Conservation (phyloP, 1,140 invertebrate genomes). For the Helicoverpa armigera region DNA sequence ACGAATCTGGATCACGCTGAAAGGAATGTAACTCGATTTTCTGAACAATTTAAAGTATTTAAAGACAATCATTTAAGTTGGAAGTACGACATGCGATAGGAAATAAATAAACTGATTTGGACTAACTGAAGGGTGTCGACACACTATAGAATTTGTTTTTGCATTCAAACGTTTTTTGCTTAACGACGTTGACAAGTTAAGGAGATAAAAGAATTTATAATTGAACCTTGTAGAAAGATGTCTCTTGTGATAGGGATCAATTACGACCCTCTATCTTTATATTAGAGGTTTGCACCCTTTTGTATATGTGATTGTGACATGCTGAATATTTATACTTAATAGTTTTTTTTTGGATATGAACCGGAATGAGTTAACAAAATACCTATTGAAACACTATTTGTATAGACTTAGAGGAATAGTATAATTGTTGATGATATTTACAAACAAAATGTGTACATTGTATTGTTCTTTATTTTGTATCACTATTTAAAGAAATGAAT, state of each 20-base stretch:
- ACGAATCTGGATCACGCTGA: conserved; percentile 6
- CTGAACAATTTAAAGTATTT: conserved; percentile 48
- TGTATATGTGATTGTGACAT: no score
- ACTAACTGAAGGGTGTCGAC: conserved; percentile 36
- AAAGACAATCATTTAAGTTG: conserved; percentile 49
- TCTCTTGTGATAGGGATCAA: not conserved
- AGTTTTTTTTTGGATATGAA: no score
- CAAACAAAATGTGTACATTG: no score
- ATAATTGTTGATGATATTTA: no score
- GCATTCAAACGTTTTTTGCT: conserved; percentile 23
- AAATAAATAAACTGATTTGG: conserved; percentile 43
- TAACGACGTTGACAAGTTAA: conserved; percentile 28
- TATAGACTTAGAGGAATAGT: no score
- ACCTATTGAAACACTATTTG: no score
- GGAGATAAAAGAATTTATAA: not conserved
- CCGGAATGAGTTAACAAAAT: no score
- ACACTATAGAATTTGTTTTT: conserved; percentile 24
- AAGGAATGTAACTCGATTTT: conserved; percentile 48
- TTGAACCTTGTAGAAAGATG: not conserved
- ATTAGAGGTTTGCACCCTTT: no score
- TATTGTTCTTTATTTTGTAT: no score
- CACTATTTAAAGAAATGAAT: no score
- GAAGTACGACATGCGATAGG: conserved; percentile 41
- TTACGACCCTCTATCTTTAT: not conserved
- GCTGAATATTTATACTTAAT: no score